These are phyloP conservation scores for Odontamblyopus rebecca DNA, from an alignment of 2,797 vertebrate genomes.

Conservation along the genomic window DNA sequence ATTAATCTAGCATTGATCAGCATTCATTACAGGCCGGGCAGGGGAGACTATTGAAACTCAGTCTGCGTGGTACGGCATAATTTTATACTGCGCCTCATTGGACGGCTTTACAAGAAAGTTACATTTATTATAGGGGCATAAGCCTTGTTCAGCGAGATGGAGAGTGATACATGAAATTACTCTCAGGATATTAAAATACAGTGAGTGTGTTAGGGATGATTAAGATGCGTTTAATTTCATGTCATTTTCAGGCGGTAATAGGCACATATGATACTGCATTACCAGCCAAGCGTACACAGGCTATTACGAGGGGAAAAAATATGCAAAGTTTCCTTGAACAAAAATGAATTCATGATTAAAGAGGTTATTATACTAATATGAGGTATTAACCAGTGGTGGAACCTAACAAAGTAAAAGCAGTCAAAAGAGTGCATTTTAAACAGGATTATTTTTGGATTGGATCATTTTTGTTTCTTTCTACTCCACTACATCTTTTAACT, in stretches of 20 bases:
- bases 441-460: too few relatives aligned
- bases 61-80: conserved; percentile 39
- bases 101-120: conserved; percentile 49
- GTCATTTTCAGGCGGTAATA: conserved; percentile 1
- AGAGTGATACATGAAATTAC: conserved; percentile 17
- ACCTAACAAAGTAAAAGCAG: too few relatives aligned
- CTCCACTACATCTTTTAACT: too few relatives aligned
- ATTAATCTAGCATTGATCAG: conserved; percentile 72
- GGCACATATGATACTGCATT: neutral
- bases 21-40: conserved; percentile 60
- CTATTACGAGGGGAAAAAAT: neutral
- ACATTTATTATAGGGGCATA: conserved; percentile 30
- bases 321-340: neutral
- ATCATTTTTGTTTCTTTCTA: too few relatives aligned
- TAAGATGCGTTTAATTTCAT: conserved; percentile 4
- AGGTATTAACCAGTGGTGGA: too few relatives aligned
- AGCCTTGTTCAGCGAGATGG: conserved; percentile 25
- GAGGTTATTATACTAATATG: too few relatives aligned
- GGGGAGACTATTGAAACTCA: conserved; percentile 45
- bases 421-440: too few relatives aligned
- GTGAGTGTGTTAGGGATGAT: neutral
- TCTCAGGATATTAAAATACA: conserved; percentile 14
- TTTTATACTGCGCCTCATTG: conserved; percentile 55
- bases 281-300: neutral
- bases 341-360: neutral